Evolutionary conservation across 2,797 vertebrate species (phyloP).

Genomic region (Galagoides demidoff): DNA sequence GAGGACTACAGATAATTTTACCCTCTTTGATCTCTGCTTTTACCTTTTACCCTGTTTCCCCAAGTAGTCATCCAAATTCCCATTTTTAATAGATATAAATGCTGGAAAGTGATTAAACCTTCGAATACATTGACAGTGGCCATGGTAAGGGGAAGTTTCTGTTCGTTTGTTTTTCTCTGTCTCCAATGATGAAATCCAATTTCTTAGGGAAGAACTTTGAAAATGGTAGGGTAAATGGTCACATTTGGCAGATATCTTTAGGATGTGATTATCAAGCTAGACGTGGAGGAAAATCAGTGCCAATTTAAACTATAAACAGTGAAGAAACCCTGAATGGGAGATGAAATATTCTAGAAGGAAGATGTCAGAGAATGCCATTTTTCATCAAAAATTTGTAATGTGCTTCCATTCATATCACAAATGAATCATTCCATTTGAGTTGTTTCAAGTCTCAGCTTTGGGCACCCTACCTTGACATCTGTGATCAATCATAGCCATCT

Average conservation of each 20-base stretch:
- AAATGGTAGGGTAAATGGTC: not conserved
- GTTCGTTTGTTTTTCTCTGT: not conserved
- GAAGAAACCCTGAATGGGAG: not conserved
- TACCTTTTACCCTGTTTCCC: constrained; percentile 18
- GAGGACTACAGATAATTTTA: not conserved
- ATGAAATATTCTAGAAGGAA: not conserved
- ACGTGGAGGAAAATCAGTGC: not conserved
- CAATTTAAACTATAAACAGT: not conserved
- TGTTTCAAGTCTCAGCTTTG: constrained; percentile 13
- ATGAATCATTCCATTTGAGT: constrained; percentile 7
- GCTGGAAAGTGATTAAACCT: not conserved
- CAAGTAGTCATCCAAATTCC: not conserved
- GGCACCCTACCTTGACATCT: not conserved
- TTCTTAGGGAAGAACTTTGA: constrained; percentile 2
- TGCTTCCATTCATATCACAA: constrained; percentile 5
- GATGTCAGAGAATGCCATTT: not conserved
- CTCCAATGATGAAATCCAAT: constrained; percentile 28
- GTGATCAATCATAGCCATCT: not conserved
- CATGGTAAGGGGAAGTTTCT: not conserved
- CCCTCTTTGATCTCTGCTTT: not conserved
- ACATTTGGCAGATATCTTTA: not conserved
- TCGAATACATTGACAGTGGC: not conserved
- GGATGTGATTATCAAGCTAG: not conserved
- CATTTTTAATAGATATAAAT: not conserved
- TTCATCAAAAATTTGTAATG: not conserved